phyloP scores from a whole-genome alignment of 2,797 vertebrate genomes.

The Platyrinchus mystaceus region DNA sequence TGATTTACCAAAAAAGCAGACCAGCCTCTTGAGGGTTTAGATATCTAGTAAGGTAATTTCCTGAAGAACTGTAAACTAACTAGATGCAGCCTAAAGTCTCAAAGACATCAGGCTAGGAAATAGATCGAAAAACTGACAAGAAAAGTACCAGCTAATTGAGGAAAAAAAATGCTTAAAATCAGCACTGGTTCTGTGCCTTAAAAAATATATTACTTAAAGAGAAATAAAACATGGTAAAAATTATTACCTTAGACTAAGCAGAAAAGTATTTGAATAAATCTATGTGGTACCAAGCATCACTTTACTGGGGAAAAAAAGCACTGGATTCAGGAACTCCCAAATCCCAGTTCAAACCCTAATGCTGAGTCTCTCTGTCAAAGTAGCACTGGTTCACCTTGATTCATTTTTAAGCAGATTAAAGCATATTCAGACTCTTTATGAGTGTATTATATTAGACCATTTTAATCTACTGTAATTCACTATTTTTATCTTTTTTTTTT shows the following conservation, averaged over 20 bases:
- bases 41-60: not conserved
- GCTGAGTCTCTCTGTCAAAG: not conserved
- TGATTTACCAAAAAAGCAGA: not conserved
- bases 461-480: not conserved
- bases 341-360: not conserved
- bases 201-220: not conserved
- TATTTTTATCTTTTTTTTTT: not conserved
- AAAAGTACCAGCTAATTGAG: not conserved
- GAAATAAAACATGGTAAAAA: not conserved
- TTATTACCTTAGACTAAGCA: not conserved
- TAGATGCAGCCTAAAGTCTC: not conserved
- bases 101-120: not conserved
- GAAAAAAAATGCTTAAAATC: not conserved
- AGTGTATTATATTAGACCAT: not conserved
- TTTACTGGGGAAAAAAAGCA: not conserved
- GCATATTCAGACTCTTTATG: not conserved
- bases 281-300: not conserved
- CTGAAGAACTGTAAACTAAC: not conserved
- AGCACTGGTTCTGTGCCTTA: not conserved
- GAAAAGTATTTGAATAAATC: not conserved
- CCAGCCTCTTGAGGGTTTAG: not conserved
- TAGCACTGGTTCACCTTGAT: conserved; percentile 15
- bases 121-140: not conserved
- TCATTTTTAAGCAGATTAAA: conserved; percentile 28
- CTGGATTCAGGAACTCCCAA: not conserved